phyloP scores from a whole-genome alignment of 2,888 invertebrate species.

The Scaptomyza caliginosa region DNA sequence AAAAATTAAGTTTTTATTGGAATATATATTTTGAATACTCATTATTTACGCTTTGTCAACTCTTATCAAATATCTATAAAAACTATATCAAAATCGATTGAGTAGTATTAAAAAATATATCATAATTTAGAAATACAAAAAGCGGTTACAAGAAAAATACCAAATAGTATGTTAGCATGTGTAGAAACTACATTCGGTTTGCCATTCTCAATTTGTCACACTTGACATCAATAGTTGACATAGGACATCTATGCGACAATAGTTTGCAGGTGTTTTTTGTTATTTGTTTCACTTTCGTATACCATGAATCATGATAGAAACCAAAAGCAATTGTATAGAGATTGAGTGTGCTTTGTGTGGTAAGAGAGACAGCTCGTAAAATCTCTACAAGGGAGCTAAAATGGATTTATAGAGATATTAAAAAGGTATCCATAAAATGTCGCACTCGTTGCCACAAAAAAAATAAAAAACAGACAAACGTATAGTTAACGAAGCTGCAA shows the following conservation, averaged over 20 bases:
- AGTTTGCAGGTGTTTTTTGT: conserved; percentile 40
- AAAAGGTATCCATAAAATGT: conserved; percentile 56
- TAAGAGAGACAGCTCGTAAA: conserved; percentile 53
- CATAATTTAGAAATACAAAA: no score
- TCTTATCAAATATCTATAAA: no score
- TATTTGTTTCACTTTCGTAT: no score
- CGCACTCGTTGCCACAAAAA: conserved; percentile 33
- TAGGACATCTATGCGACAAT: not conserved
- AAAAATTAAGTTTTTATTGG: no score
- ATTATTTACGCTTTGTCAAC: no score
- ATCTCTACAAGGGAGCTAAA: conserved; percentile 46
- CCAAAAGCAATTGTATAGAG: conserved; percentile 22
- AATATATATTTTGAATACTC: no score
- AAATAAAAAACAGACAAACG: conserved; percentile 28
- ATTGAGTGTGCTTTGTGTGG: conserved; percentile 38
- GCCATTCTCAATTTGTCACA: conserved; percentile 14
- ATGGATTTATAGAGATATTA: conserved; percentile 68
- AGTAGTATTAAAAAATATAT: no score
- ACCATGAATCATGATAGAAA: conserved; percentile 38
- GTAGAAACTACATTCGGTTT: no score
- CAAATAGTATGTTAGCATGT: no score
- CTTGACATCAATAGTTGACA: not conserved
- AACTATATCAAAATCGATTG: no score
- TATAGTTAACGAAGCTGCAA: conserved; percentile 46
- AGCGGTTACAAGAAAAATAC: no score